Percentiles rank a stretch among this genome's conserved stretches.
Evolutionary conservation across 2,888 invertebrate genomes (phyloP).

Genomic region (Torymus tubicola): DNA sequence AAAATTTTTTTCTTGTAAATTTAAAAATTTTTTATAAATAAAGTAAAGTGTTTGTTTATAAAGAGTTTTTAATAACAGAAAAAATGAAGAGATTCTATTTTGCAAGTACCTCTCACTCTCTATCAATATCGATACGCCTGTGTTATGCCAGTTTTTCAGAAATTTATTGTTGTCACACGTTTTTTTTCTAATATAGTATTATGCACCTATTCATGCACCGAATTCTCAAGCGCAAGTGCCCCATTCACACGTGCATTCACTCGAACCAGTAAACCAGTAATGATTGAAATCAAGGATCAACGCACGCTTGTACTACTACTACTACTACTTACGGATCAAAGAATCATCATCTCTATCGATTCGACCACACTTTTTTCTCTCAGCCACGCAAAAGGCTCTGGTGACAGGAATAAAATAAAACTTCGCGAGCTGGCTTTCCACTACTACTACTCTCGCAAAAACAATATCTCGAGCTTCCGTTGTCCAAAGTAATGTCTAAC

Average conservation of each 20-base stretch:
- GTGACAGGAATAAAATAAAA: conserved; percentile 44
- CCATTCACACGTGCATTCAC: conserved; percentile 36
- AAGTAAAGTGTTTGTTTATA: background rate
- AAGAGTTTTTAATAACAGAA: background rate
- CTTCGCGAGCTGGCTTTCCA: conserved; percentile 28
- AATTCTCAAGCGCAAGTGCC: conserved; percentile 46
- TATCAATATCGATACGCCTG: conserved; percentile 55
- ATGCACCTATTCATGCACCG: conserved; percentile 55
- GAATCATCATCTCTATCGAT: conserved; percentile 33
- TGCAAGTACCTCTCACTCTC: conserved; percentile 38
- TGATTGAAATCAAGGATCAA: conserved; percentile 35
- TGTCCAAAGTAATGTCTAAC: conserved; percentile 9
- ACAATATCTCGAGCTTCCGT: conserved; percentile 25
- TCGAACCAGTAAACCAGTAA: conserved; percentile 38
- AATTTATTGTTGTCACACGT: conserved; percentile 37
- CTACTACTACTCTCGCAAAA: conserved; percentile 24
- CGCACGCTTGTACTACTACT: conserved; percentile 52
- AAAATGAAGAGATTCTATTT: conserved; percentile 28
- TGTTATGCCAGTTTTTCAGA: conserved; percentile 37
- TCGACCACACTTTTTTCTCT: conserved; percentile 22
- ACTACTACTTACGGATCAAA: conserved; percentile 46
- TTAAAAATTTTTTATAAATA: background rate
- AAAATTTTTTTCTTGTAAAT: conserved; percentile 15
- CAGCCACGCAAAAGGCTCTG: conserved; percentile 39
- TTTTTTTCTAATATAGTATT: conserved; percentile 37